Evolutionary conservation across 2,888 invertebrate species (phyloP).

Genomic region (Ormyrus nitidulus): DNA sequence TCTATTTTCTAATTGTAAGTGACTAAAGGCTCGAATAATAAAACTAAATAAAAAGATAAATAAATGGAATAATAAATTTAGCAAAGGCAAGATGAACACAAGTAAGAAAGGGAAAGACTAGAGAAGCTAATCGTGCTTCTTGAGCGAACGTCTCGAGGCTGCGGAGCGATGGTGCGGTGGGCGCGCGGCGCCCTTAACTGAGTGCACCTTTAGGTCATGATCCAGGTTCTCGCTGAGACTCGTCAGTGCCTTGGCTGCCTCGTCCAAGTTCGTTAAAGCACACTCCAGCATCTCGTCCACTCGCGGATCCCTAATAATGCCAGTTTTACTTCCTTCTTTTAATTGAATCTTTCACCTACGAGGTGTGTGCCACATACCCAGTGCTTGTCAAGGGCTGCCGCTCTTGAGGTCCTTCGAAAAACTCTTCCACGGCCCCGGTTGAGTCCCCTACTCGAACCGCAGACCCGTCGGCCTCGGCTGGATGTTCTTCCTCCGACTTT

Average conservation of each 20-base stretch:
- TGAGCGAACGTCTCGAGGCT: background rate
- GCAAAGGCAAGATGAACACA: no score
- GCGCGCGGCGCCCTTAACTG: background rate
- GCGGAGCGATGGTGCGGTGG: background rate
- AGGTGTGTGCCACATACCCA: slow-evolving; percentile 8
- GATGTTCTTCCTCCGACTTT: background rate
- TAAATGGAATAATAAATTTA: no score
- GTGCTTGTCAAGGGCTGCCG: slow-evolving; percentile 10
- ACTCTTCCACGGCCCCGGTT: background rate
- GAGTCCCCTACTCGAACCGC: background rate
- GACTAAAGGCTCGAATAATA: no score
- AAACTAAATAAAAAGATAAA: no score
- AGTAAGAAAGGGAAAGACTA: no score
- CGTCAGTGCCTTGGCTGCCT: slow-evolving; percentile 68
- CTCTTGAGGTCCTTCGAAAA: background rate
- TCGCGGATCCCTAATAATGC: slow-evolving; percentile 64
- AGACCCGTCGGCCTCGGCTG: background rate
- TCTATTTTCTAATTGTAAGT: no score
- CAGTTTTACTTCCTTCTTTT: background rate
- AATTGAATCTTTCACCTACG: background rate
- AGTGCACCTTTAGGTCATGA: slow-evolving; percentile 70
- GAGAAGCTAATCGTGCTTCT: slow-evolving; percentile 22
- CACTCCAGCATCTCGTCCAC: slow-evolving; percentile 70
- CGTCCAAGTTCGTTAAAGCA: slow-evolving; percentile 67
- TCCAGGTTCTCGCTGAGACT: slow-evolving; percentile 69